Percentiles rank a stretch among this genome's conserved stretches.
Conservation (phyloP, 2,797 vertebrate species). For the Triplophysa bombifrons region DNA sequence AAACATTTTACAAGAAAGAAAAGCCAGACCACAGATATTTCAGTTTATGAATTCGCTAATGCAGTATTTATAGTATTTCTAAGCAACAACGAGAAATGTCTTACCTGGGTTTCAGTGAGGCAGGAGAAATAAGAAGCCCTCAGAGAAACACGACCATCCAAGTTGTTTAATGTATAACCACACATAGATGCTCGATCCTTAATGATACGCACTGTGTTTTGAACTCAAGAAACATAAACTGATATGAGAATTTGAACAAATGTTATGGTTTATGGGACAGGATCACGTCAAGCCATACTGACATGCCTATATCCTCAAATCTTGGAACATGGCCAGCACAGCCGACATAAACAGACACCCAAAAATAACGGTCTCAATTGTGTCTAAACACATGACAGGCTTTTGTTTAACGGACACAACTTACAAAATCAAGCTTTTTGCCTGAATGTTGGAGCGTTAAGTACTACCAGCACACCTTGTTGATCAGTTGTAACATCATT, state of each 20-base stretch:
- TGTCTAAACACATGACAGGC: background rate
- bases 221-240: constrained; percentile 30
- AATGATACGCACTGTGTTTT: constrained; percentile 54
- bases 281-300: background rate
- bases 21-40: background rate
- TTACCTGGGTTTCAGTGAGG: constrained; percentile 65
- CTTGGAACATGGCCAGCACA: constrained; percentile 37
- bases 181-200: constrained; percentile 60
- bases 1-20: background rate
- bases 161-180: constrained; percentile 68
- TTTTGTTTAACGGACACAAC: background rate
- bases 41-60: background rate
- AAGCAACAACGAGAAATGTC: background rate
- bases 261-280: background rate
- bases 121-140: constrained; percentile 74
- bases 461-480: constrained; percentile 50
- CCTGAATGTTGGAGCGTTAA: background rate
- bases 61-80: background rate
- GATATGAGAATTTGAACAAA: background rate
- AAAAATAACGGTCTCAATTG: constrained; percentile 62
- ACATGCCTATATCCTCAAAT: constrained; percentile 68
- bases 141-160: constrained; percentile 62
- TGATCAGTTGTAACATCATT: background rate
- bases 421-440: background rate
- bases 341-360: constrained; percentile 58